These are phyloP conservation scores for Zygogramma bicolorata DNA, from an alignment of 2,888 invertebrate species.

Conservation along the genomic window DNA sequence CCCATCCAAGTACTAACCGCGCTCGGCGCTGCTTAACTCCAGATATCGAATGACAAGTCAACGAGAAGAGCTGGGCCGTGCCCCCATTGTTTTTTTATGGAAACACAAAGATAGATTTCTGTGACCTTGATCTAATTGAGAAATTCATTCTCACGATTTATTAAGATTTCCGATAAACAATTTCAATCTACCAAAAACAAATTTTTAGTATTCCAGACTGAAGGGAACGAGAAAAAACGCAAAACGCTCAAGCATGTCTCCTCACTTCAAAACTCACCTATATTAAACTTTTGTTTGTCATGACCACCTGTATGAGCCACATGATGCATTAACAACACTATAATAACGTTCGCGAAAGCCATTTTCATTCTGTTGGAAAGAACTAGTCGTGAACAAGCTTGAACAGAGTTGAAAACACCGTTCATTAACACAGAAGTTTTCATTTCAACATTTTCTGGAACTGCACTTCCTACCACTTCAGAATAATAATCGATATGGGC, in stretches of 20 bases:
- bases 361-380: neutral
- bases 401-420: neutral
- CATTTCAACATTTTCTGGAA: neutral
- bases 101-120: too few relatives aligned
- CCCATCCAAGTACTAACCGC: too few relatives aligned
- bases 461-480: neutral
- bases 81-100: too few relatives aligned
- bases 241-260: neutral
- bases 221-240: slow-evolving; percentile 79
- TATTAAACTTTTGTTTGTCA: slow-evolving; percentile 26
- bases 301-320: slow-evolving; percentile 17
- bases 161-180: too few relatives aligned
- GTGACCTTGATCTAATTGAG: too few relatives aligned
- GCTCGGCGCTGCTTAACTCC: too few relatives aligned
- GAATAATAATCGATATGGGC: neutral
- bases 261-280: slow-evolving; percentile 18
- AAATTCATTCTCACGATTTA: too few relatives aligned
- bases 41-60: too few relatives aligned
- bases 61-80: too few relatives aligned
- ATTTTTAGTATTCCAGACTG: slow-evolving; percentile 74
- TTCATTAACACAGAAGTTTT: neutral
- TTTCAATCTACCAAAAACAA: neutral
- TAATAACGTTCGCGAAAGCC: neutral
- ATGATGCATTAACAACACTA: neutral
- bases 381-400: neutral